Percentiles rank a stretch among this genome's conserved stretches.
phyloP scores from a whole-genome alignment of 2,888 invertebrate species.

The Protophormia terraenovae region DNA sequence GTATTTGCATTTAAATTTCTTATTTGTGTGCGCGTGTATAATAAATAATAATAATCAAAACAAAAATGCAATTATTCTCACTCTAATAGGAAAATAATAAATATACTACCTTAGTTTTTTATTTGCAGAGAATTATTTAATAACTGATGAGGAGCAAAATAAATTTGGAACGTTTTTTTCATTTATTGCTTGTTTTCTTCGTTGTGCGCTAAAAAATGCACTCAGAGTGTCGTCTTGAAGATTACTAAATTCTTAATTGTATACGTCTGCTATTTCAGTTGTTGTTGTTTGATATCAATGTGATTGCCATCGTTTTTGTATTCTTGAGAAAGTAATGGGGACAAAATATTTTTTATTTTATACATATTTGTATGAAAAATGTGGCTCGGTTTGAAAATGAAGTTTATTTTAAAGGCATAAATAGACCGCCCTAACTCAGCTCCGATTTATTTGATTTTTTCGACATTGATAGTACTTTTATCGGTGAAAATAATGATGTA shows the following conservation, averaged over 20 bases:
- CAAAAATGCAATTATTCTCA: slow-evolving; percentile 21
- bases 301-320: slow-evolving; percentile 44
- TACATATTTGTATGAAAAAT: not conserved
- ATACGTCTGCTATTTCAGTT: slow-evolving; percentile 56
- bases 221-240: slow-evolving; percentile 51
- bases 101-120: not conserved
- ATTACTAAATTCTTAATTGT: slow-evolving; percentile 58
- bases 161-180: not conserved
- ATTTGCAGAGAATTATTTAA: not conserved
- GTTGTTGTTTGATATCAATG: slow-evolving; percentile 36
- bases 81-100: not conserved
- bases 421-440: too few relatives aligned
- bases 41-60: slow-evolving; percentile 40
- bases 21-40: too few relatives aligned
- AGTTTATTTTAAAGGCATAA: too few relatives aligned
- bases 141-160: not conserved
- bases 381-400: too few relatives aligned
- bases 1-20: slow-evolving; percentile 22
- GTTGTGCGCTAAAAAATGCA: slow-evolving; percentile 41
- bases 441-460: too few relatives aligned
- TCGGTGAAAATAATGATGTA: too few relatives aligned
- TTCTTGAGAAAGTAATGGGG: not conserved
- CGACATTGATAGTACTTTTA: too few relatives aligned
- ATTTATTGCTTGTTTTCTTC: not conserved
- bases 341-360: not conserved